phyloP scores from a whole-genome alignment of 2,888 invertebrate species.

The Xanthorhoe spadicearia region DNA sequence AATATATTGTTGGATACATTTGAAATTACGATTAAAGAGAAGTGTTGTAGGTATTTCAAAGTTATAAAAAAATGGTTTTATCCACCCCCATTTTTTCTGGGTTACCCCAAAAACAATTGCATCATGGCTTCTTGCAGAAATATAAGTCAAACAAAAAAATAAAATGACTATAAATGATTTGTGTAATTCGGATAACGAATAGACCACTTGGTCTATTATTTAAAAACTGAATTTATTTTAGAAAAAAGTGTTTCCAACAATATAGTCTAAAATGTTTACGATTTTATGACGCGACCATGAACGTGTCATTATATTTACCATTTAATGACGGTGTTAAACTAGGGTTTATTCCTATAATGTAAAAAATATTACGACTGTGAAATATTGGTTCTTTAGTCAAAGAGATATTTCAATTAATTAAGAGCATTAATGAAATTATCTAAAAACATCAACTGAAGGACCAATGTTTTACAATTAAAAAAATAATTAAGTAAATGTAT shows the following conservation, averaged over 20 bases:
- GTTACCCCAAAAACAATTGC: no score
- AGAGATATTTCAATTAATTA: not conserved
- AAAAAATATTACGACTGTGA: slow-evolving; percentile 6
- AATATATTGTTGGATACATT: slow-evolving; percentile 44
- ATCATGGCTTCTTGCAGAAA: not conserved
- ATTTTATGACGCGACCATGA: slow-evolving; percentile 25
- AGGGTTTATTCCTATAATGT: slow-evolving; percentile 50
- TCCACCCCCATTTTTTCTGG: no score
- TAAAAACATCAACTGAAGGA: slow-evolving; percentile 6
- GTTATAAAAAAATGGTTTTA: no score
- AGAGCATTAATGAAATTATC: not conserved
- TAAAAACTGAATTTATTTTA: not conserved
- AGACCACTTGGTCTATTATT: not conserved
- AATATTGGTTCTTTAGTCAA: slow-evolving; percentile 14
- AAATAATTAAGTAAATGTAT: slow-evolving; percentile 1
- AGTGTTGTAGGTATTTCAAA: no score
- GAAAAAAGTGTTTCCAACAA: slow-evolving; percentile 26
- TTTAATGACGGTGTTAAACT: slow-evolving; percentile 67
- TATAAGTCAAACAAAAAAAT: not conserved
- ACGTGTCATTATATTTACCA: slow-evolving; percentile 47
- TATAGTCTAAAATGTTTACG: slow-evolving; percentile 15
- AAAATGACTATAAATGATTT: no score
- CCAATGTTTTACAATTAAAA: slow-evolving; percentile 10
- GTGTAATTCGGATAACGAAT: no score
- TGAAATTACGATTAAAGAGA: not conserved